These are phyloP conservation scores for Harpagifer antarcticus DNA, from an alignment of 2,797 vertebrate genomes.

Conservation along the genomic window DNA sequence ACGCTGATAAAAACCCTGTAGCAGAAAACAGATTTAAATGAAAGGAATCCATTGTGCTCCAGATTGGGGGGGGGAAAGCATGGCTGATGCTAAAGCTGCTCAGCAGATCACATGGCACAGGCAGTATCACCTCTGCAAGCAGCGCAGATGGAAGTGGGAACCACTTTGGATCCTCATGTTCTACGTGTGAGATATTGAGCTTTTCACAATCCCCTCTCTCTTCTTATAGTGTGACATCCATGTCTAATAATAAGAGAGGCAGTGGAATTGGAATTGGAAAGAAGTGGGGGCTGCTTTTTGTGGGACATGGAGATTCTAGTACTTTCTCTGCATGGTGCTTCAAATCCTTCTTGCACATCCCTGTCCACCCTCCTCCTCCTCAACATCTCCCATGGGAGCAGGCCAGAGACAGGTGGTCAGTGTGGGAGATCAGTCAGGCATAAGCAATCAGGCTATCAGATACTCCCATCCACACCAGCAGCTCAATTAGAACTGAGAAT, in stretches of 20 bases:
- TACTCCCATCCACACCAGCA: constrained; percentile 74
- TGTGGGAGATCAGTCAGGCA: constrained; percentile 81
- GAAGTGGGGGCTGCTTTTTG: constrained; percentile 23
- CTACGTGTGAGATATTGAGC: constrained; percentile 29
- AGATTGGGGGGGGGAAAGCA: constrained; percentile 63
- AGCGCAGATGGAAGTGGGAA: constrained; percentile 45
- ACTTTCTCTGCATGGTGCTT: constrained; percentile 60
- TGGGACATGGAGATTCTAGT: constrained; percentile 51
- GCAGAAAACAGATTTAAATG: constrained; percentile 73
- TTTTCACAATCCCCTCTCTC: constrained; percentile 40
- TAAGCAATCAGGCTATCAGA: constrained; percentile 81
- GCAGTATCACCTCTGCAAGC: constrained; percentile 63
- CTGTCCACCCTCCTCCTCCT: constrained; percentile 49
- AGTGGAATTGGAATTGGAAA: constrained; percentile 21
- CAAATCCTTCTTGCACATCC: constrained; percentile 37
- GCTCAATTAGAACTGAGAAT: constrained; percentile 73
- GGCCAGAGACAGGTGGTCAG: constrained; percentile 82
- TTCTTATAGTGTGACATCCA: constrained; percentile 33
- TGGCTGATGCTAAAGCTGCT: constrained; percentile 65
- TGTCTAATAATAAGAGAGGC: constrained; percentile 45
- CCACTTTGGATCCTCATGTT: constrained; percentile 38
- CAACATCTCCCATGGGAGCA: constrained; percentile 59
- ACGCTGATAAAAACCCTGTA: constrained; percentile 65
- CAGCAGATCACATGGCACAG: constrained; percentile 64
- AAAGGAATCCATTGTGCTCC: constrained; percentile 77